Evolutionary conservation across 2,888 invertebrate species (phyloP).

Genomic region (Agriopis marginaria): DNA sequence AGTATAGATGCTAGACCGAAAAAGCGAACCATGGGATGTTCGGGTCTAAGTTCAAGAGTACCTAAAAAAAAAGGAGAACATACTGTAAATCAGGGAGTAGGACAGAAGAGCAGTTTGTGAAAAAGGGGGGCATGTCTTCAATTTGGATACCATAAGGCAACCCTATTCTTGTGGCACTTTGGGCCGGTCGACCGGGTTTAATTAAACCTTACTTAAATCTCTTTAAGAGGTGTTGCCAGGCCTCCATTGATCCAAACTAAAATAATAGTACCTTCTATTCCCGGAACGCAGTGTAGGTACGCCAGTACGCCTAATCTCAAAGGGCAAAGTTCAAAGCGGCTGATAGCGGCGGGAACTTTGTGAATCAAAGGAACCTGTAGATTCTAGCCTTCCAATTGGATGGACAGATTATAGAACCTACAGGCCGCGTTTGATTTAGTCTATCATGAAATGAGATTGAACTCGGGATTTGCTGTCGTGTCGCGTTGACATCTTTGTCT

Average conservation of each 20-base stretch:
- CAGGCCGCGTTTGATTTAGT: slow-evolving; percentile 1
- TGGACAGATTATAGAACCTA: slow-evolving; percentile 11
- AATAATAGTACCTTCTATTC: slow-evolving; percentile 8
- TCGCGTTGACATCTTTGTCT: slow-evolving; percentile 2
- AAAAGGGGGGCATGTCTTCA: no score
- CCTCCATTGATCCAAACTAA: neutral
- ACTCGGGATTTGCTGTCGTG: neutral
- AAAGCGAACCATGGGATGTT: no score
- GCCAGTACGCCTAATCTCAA: slow-evolving; percentile 13
- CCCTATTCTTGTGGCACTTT: no score
- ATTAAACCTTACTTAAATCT: neutral
- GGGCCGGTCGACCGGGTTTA: no score
- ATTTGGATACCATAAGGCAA: no score
- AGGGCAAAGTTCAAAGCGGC: slow-evolving; percentile 28
- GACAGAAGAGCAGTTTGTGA: no score
- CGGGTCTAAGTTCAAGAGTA: no score
- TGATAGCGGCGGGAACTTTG: slow-evolving; percentile 20
- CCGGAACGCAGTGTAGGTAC: slow-evolving; percentile 7
- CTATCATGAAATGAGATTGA: slow-evolving; percentile 2
- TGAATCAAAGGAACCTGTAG: slow-evolving; percentile 20
- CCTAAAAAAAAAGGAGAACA: no score
- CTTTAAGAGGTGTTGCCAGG: neutral
- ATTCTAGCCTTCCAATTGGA: slow-evolving; percentile 16
- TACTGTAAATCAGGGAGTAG: no score
- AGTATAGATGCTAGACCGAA: no score